phyloP scores from a whole-genome alignment of 1,140 invertebrate genomes.

The Tetranychus urticae region DNA sequence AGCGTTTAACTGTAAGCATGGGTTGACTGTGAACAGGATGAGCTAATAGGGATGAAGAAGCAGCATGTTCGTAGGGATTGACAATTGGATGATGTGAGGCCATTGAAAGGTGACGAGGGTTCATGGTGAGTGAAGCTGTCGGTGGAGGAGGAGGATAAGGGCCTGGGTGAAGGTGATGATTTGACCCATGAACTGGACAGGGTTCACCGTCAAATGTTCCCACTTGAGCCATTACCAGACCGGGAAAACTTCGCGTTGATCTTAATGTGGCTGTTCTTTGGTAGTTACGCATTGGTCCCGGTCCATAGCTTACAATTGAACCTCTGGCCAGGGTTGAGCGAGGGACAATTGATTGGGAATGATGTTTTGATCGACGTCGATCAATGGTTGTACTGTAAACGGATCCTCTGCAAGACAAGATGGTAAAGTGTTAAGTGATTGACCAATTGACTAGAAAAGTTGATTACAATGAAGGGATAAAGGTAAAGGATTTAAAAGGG shows the following conservation, averaged over 20 bases:
- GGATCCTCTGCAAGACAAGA: background rate
- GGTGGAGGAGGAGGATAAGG: background rate
- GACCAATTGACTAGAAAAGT: background rate
- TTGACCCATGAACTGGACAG: slow-evolving; percentile 12
- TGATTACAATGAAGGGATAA: background rate
- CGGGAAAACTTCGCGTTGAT: slow-evolving; percentile 13
- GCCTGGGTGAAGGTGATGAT: background rate
- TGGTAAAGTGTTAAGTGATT: background rate
- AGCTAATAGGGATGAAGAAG: background rate
- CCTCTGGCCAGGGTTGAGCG: background rate
- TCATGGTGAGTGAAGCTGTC: background rate
- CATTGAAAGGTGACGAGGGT: background rate
- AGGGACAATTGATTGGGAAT: background rate
- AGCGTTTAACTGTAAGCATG: background rate
- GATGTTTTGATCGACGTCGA: background rate
- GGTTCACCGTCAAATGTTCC: slow-evolving; percentile 12
- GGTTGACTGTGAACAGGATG: background rate
- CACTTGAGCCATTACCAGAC: slow-evolving; percentile 2
- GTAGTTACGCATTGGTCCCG: background rate
- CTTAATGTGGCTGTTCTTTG: slow-evolving; percentile 7
- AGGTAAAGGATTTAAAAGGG: background rate
- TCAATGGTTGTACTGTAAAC: background rate
- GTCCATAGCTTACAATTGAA: background rate
- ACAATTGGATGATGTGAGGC: too few species aligned
- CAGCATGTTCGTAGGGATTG: background rate